Evolutionary conservation across 2,888 invertebrate genomes (phyloP).

Genomic region (Chloroclystis v-ata): DNA sequence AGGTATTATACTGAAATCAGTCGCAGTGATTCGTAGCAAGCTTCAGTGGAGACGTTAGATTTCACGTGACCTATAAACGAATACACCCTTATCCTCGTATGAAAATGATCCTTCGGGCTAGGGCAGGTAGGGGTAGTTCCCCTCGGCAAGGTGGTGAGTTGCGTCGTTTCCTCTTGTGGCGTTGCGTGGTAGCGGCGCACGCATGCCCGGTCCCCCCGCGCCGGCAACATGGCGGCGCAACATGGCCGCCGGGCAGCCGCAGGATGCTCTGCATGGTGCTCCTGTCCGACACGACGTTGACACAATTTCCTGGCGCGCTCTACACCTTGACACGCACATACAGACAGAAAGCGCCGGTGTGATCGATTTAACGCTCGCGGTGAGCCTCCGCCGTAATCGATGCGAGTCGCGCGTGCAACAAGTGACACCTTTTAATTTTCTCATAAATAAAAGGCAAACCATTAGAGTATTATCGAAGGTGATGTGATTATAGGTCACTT

Average conservation of each 20-base stretch:
- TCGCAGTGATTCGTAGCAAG: slow-evolving; percentile 65
- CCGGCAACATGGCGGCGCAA: slow-evolving; percentile 77
- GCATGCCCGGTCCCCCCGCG: slow-evolving; percentile 60
- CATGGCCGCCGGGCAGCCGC: slow-evolving; percentile 77
- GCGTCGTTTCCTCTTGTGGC: slow-evolving; percentile 55
- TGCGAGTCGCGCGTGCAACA: slow-evolving; percentile 69
- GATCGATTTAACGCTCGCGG: slow-evolving; percentile 58
- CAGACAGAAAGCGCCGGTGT: slow-evolving; percentile 49
- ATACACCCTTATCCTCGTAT: slow-evolving; percentile 42
- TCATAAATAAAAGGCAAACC: slow-evolving; percentile 49
- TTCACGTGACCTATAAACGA: slow-evolving; percentile 71
- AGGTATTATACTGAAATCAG: slow-evolving; percentile 64
- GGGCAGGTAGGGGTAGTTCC: slow-evolving; percentile 47
- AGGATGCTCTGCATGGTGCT: slow-evolving; percentile 70
- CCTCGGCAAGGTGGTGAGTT: slow-evolving; percentile 47
- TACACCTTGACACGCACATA: slow-evolving; percentile 61
- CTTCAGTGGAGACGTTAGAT: slow-evolving; percentile 62
- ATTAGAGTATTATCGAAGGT: slow-evolving; percentile 51
- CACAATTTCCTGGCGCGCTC: slow-evolving; percentile 59
- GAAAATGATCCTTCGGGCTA: slow-evolving; percentile 49
- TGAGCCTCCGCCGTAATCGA: slow-evolving; percentile 41
- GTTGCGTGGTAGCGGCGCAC: slow-evolving; percentile 67
- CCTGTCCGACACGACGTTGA: slow-evolving; percentile 66
- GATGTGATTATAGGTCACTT: slow-evolving; percentile 65
- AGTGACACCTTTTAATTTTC: slow-evolving; percentile 62